These are phyloP conservation scores for Leptobrachium leishanense DNA, from an alignment of 2,113 vertebrate species.

Conservation along the genomic window DNA sequence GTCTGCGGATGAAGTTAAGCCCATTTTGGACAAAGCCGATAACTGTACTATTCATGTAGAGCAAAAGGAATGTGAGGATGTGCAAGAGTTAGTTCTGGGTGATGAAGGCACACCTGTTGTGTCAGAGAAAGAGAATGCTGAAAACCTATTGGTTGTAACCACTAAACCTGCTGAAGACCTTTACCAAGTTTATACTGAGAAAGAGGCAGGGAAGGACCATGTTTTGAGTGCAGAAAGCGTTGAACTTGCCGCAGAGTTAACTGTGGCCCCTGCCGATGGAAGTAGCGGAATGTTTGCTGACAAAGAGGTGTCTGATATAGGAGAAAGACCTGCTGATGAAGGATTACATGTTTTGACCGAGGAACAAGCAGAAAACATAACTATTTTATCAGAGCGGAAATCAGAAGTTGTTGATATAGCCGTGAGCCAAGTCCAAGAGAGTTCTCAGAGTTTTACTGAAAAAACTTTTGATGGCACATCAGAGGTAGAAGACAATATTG, in stretches of 20 bases:
- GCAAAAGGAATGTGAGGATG: too few relatives aligned
- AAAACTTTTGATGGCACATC: not conserved
- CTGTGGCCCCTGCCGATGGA: not conserved
- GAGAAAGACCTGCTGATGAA: not conserved
- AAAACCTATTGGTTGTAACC: not conserved
- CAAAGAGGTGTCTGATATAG: not conserved
- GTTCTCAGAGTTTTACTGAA: not conserved
- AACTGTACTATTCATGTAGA: too few relatives aligned
- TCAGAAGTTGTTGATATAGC: too few relatives aligned
- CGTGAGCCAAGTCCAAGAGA: not conserved
- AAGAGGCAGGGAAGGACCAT: not conserved
- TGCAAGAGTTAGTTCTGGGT: not conserved
- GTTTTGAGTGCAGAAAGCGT: not conserved
- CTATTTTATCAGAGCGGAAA: not conserved
- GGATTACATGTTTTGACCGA: conserved; percentile 16
- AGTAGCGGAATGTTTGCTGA: not conserved
- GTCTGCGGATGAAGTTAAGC: not conserved
- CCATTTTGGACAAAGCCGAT: not conserved
- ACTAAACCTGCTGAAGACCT: not conserved
- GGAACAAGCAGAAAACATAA: not conserved
- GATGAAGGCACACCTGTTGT: not conserved
- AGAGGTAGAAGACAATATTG: not conserved
- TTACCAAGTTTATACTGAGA: too few relatives aligned
- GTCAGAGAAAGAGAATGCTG: not conserved
- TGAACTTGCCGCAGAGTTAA: not conserved